phyloP scores from a whole-genome alignment of 2,113 vertebrate genomes.

The Pseudorasbora parva region DNA sequence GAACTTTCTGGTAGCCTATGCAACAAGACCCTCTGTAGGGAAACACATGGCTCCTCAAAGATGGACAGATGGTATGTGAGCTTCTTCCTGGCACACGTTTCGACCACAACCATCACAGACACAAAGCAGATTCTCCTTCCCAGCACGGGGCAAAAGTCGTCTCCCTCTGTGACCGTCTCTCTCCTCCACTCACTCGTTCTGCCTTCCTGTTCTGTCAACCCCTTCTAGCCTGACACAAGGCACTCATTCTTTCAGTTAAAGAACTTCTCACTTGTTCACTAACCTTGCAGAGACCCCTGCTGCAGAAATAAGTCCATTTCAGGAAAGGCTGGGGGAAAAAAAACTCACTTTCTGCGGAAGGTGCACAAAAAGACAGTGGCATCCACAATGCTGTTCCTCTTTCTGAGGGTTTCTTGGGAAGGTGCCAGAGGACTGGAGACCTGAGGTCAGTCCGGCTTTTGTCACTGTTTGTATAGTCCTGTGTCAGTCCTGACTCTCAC shows the following conservation, averaged over 20 bases:
- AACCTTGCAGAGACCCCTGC: constrained; percentile 51
- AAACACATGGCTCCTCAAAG: constrained; percentile 23
- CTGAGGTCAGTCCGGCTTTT: constrained; percentile 4
- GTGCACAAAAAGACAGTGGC: constrained; percentile 15
- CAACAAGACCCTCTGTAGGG: constrained; percentile 7
- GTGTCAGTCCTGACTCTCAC: constrained; percentile 9
- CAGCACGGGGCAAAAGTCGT: background rate
- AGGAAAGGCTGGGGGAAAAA: constrained; percentile 19
- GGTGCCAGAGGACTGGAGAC: constrained; percentile 13
- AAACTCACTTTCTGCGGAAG: constrained; percentile 13
- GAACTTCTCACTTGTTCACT: constrained; percentile 67
- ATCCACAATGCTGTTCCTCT: background rate
- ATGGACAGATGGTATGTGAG: background rate
- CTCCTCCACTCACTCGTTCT: constrained; percentile 22
- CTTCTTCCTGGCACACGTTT: background rate
- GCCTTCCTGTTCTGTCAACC: constrained; percentile 54
- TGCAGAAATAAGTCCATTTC: constrained; percentile 30
- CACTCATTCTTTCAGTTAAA: constrained; percentile 70
- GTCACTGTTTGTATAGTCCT: background rate
- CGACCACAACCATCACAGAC: constrained; percentile 14
- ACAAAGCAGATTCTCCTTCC: constrained; percentile 63
- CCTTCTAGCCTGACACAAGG: constrained; percentile 71
- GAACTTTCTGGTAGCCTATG: constrained; percentile 7
- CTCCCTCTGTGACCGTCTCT: constrained; percentile 24
- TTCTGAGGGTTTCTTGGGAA: background rate